Base-by-base conservation (phyloP, 2,797 vertebrate genomes). In the Pseudotriccus pelzelni region DNA sequence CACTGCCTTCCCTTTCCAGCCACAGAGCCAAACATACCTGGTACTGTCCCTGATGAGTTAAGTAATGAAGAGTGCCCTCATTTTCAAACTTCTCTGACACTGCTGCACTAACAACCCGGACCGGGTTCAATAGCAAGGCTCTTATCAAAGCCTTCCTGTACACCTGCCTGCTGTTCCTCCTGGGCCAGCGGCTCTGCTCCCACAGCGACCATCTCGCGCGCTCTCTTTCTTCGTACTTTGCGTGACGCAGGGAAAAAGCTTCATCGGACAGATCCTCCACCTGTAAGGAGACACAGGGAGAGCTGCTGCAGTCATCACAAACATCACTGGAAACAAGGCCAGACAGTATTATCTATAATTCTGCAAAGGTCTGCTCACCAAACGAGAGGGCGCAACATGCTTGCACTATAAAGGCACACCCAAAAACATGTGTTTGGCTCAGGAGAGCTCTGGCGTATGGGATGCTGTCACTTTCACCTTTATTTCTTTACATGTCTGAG, bases 261-360 rank as follows among this genome's bases (percentile, higher is more conserved):
- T 98, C 97, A 84, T 99, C 98, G 72, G 98, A 98, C 80, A 99
- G 97, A 60, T 98, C 98, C 97, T 99, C 99, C n/a, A 70, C 74
- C 99, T 99, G 94, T 10, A 97, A 97, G 2, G 7, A 94, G 91
- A 92, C 58, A 93, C 44, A 90, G 82, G 62, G 39, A 85, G 10
- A 16, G 46, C 75, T 76, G 92, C 82, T 95, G 63, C 52, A 55
- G 24, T 66, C 64, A 84, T 70, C 41, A 82, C 14, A 78, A 96
- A 73, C 72, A 80, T 44, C 95, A 56, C 90, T 24, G 66, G 81
- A 88, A 86, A 46, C 41, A 88, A 32, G 78, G 34, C 46, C 70
- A 83, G 46, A 12, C 18, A 43, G 1, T 10, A 30, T 21, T 13
- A 6, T 0, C 14, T 1, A 3, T 1, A 25, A 20, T 19, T 64